Conservation (phyloP, 1,140 invertebrate species). For the Apocrypta bakeri region DNA sequence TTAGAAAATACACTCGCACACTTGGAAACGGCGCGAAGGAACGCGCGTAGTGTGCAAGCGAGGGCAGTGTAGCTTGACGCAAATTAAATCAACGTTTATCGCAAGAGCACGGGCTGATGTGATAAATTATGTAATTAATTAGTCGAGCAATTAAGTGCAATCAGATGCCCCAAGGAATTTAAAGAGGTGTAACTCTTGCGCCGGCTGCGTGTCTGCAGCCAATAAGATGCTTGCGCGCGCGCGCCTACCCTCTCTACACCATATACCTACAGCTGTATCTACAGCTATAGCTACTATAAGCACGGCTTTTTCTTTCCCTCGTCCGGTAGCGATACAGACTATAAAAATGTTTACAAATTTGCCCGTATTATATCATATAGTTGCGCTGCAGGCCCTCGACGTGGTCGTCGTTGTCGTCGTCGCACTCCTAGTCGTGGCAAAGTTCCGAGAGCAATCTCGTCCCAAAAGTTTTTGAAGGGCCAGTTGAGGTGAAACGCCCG, state of each 20-base stretch:
- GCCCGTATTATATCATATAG: neutral
- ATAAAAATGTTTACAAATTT: neutral
- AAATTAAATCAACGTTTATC: constrained; percentile 65
- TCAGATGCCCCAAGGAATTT: constrained; percentile 68
- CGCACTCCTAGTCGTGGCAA: neutral
- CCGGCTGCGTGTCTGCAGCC: constrained; percentile 61
- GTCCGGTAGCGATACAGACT: too few species aligned
- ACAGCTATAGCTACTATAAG: neutral
- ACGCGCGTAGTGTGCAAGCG: too few species aligned
- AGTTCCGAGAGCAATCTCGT: neutral
- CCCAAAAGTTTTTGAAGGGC: neutral
- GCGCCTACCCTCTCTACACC: neutral
- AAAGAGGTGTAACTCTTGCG: constrained; percentile 61
- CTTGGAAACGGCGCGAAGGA: too few species aligned
- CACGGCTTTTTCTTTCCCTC: neutral
- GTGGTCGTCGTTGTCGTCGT: too few species aligned
- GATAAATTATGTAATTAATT: constrained; percentile 71
- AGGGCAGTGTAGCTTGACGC: neutral
- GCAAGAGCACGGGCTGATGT: constrained; percentile 17
- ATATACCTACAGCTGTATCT: too few species aligned
- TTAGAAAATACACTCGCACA: too few species aligned
- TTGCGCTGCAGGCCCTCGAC: too few species aligned
- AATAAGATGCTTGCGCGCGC: constrained; percentile 57
- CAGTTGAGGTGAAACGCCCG: neutral
- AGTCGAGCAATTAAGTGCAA: constrained; percentile 67